Conservation (phyloP, 2,113 vertebrate species). For the Peromyscus polionotus region DNA sequence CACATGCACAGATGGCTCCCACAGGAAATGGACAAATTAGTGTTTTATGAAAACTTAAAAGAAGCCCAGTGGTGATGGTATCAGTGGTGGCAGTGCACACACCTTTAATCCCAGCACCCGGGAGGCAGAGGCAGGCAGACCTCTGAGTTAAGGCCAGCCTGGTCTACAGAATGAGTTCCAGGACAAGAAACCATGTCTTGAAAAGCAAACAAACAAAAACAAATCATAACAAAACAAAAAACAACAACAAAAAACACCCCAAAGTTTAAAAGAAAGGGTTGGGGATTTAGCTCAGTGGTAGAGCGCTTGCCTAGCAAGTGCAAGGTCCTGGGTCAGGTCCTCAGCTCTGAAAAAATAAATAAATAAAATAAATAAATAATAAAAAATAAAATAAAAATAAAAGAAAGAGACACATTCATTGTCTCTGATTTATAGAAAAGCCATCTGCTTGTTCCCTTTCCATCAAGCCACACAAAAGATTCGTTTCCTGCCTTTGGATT, state of each 20-base stretch:
- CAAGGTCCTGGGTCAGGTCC: too few species aligned
- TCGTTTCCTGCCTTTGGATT: background rate
- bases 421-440: background rate
- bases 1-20: background rate
- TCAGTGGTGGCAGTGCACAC: background rate
- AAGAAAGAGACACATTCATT: background rate
- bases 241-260: background rate
- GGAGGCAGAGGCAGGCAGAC: background rate
- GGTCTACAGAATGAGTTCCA: background rate
- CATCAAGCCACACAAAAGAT: background rate
- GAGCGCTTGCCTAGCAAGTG: too few species aligned
- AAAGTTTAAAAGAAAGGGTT: background rate
- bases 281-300: too few species aligned
- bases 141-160: background rate
- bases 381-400: too few species aligned
- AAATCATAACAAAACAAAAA: background rate
- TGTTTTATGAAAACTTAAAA: background rate
- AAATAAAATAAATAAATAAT: too few species aligned
- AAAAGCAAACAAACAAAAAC: background rate
- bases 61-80: background rate
- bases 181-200: background rate
- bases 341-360: too few species aligned
- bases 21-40: background rate
- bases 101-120: background rate
- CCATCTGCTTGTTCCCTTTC: background rate